Base-by-base conservation (phyloP, 2,113 vertebrate species). In the Zosterops borbonicus region DNA sequence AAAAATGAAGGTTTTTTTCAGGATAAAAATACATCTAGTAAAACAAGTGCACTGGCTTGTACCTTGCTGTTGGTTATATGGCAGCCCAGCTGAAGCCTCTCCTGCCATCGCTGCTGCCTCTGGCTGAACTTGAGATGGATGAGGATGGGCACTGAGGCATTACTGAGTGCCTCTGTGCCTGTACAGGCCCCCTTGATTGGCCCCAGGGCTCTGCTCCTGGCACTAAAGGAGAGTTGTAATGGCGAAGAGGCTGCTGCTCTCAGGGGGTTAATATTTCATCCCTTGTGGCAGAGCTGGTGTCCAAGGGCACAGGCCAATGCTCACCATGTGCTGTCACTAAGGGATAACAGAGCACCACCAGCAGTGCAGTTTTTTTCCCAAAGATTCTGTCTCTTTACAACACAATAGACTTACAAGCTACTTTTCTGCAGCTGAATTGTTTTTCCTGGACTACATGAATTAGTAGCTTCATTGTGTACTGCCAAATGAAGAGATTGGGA, bases 401-500 rank as follows among this genome's bases (percentile, higher is more conserved):
- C 47, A 42, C 28, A 50, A 42, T 9, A 80, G 58, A 69, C n/a
- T 47, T 86, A 80, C 35, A 86, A 65, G 33, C 42, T 70, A 31
- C 56, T 86, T 88, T 70, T 77, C 76, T 67, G 35, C 27, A 74
- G 39, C 35, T 50, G 52, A 78, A 50, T 63, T 85, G 42, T 41
- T 93, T 85, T 88, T 83, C 63, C 64, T 89, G 64, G 39, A 44
- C 79, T 89, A 50, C 25, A 14, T 1, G 1, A 41, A 50, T 70
- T 55, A 80, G 37, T 81, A 93, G 39, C 46, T 78, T 62, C 73
- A 64, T 35, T 10, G 19, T n/a, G n/a, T 63, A 47, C 31, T 90
- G 89, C 64, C 86, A 94, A 67, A 87, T 70, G 14, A 81, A 79
- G 89, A 91, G 68, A 90, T 3, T 85, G 76, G 90, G 78, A 79